Evolutionary conservation across 2,888 invertebrate genomes (phyloP).

Genomic region (Fragum fragum): DNA sequence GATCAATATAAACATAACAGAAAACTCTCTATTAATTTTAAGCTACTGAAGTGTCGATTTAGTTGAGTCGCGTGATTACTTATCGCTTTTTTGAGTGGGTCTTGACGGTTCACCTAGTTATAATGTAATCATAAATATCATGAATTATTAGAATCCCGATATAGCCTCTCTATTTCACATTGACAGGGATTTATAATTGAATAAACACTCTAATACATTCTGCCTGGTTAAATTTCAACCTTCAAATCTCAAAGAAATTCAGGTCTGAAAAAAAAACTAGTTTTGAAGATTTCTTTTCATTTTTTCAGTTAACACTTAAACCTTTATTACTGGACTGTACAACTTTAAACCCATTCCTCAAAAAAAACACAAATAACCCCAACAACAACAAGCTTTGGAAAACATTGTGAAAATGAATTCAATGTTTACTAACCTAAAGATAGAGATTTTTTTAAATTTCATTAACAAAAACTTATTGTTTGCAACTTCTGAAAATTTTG

Average conservation of each 20-base stretch:
- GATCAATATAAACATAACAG: slow-evolving; percentile 11
- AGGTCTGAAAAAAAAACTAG: too few relatives aligned
- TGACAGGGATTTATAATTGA: slow-evolving; percentile 29
- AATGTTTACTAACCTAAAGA: too few relatives aligned
- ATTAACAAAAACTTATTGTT: too few relatives aligned
- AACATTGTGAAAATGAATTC: too few relatives aligned
- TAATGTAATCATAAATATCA: slow-evolving; percentile 26
- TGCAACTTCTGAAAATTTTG: too few relatives aligned
- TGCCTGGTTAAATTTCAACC: slow-evolving; percentile 3
- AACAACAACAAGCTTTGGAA: too few relatives aligned
- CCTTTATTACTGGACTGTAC: too few relatives aligned
- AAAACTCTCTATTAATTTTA: slow-evolving; percentile 21
- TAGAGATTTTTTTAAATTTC: too few relatives aligned
- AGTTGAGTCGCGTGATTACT: slow-evolving; percentile 20
- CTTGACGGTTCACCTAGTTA: slow-evolving; percentile 14
- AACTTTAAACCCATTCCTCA: too few relatives aligned
- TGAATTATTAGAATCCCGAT: slow-evolving; percentile 25
- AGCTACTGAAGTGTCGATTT: slow-evolving; percentile 25
- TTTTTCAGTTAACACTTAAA: too few relatives aligned
- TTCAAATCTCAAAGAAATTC: background rate
- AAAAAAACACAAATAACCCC: too few relatives aligned
- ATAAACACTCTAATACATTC: slow-evolving; percentile 16
- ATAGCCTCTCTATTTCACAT: slow-evolving; percentile 11
- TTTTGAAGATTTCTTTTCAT: too few relatives aligned
- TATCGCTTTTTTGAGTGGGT: slow-evolving; percentile 23